phyloP scores from a whole-genome alignment of 2,797 vertebrate species.

The Pseudochaenichthys georgianus region DNA sequence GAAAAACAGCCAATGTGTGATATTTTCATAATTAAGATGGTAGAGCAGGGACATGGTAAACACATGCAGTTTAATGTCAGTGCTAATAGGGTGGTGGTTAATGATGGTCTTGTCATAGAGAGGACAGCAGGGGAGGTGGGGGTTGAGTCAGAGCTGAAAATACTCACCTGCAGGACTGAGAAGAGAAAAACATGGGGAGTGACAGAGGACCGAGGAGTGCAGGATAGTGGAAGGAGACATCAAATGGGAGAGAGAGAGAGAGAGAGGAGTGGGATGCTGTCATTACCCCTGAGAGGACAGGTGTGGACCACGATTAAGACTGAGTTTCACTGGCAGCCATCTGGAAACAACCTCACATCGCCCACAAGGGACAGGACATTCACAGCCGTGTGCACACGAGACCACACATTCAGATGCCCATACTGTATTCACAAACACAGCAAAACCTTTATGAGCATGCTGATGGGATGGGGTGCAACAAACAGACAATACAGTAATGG shows the following conservation, averaged over 20 bases:
- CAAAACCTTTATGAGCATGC: slow-evolving; percentile 41
- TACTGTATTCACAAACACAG: neutral
- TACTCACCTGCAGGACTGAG: slow-evolving; percentile 31
- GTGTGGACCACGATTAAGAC: slow-evolving; percentile 83
- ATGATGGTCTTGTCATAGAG: slow-evolving; percentile 7
- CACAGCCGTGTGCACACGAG: slow-evolving; percentile 38
- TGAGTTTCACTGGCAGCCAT: slow-evolving; percentile 79
- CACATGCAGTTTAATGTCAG: slow-evolving; percentile 63
- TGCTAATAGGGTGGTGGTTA: slow-evolving; percentile 71
- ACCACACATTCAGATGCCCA: slow-evolving; percentile 27
- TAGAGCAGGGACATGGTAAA: slow-evolving; percentile 43
- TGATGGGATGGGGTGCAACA: slow-evolving; percentile 56
- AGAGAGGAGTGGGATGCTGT: slow-evolving; percentile 64
- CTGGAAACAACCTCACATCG: slow-evolving; percentile 76
- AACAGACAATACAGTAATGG: slow-evolving; percentile 45
- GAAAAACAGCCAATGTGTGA: slow-evolving; percentile 52
- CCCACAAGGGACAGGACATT: slow-evolving; percentile 70
- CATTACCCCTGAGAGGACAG: slow-evolving; percentile 79
- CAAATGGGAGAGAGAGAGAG: slow-evolving; percentile 55
- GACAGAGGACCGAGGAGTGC: slow-evolving; percentile 58
- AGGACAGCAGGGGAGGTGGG: slow-evolving; percentile 2
- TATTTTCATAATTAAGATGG: slow-evolving; percentile 72
- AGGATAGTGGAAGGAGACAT: slow-evolving; percentile 64
- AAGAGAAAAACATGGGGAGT: slow-evolving; percentile 29
- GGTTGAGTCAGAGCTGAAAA: slow-evolving; percentile 8